Evolutionary conservation across 2,888 invertebrate genomes (phyloP).

Genomic region (Silvanus unidentatus): DNA sequence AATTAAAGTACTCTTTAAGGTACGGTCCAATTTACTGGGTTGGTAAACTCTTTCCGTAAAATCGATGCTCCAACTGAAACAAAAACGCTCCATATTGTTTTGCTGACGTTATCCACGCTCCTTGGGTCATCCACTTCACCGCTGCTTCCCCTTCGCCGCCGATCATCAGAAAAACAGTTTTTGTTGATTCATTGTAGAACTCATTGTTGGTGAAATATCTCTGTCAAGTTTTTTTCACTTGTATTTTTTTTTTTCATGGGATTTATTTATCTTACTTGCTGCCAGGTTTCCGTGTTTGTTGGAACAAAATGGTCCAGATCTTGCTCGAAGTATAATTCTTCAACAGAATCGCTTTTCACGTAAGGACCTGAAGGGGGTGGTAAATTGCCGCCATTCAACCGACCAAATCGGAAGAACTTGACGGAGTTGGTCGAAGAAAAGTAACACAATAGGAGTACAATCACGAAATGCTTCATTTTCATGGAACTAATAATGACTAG

Average conservation of each 20-base stretch:
- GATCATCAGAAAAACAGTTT: slow-evolving; percentile 10
- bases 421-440: slow-evolving; percentile 16
- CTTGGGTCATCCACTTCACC: slow-evolving; percentile 8
- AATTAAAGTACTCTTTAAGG: background rate
- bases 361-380: slow-evolving; percentile 32
- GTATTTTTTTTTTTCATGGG: too few relatives aligned
- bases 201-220: slow-evolving; percentile 10
- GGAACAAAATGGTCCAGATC: slow-evolving; percentile 10
- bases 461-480: background rate
- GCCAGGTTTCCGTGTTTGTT: slow-evolving; percentile 3
- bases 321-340: slow-evolving; percentile 7
- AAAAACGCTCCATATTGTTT: slow-evolving; percentile 9
- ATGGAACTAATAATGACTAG: background rate
- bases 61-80: slow-evolving; percentile 15
- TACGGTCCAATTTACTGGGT: slow-evolving; percentile 10
- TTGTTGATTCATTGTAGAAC: slow-evolving; percentile 5
- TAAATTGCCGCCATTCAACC: slow-evolving; percentile 40
- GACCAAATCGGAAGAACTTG: slow-evolving; percentile 41
- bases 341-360: background rate
- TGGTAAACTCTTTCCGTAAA: slow-evolving; percentile 13
- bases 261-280: slow-evolving; percentile 7
- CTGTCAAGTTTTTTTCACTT: too few relatives aligned
- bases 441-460: background rate
- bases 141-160: slow-evolving; percentile 10
- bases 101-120: slow-evolving; percentile 9